Evolutionary conservation across 1,140 invertebrate species (phyloP).

Genomic region (Apis dorsata): DNA sequence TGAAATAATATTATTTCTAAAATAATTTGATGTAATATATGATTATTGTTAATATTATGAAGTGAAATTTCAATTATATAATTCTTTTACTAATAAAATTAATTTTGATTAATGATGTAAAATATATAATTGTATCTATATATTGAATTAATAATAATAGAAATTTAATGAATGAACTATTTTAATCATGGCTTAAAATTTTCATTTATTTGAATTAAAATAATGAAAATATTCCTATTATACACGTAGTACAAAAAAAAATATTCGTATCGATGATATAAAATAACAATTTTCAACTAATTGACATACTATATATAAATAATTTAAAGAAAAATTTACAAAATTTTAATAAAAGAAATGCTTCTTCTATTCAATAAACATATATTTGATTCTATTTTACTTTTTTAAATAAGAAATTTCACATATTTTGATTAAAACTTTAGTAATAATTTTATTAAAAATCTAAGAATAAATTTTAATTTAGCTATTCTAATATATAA

Average conservation of each 20-base stretch:
- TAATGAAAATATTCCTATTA: not conserved
- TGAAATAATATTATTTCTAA: not conserved
- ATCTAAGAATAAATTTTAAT: too few relatives aligned
- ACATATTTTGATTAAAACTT: too few relatives aligned
- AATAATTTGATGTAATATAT: too few relatives aligned
- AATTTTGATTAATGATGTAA: not conserved
- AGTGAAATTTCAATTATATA: too few relatives aligned
- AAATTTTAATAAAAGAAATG: too few relatives aligned
- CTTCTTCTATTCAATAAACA: not conserved
- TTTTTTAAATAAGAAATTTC: too few relatives aligned
- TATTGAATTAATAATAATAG: not conserved
- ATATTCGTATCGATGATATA: not conserved
- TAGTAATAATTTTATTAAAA: too few relatives aligned
- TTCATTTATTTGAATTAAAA: not conserved
- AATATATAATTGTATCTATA: not conserved
- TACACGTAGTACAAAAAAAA: too few relatives aligned
- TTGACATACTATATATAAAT: not conserved
- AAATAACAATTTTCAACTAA: not conserved
- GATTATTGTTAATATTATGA: too few relatives aligned
- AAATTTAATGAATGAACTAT: not conserved
- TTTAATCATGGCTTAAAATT: slow-evolving; percentile 1
- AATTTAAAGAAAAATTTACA: not conserved
- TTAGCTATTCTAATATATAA: too few relatives aligned
- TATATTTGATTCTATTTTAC: not conserved
- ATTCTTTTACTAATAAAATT: not conserved